phyloP scores from a whole-genome alignment of 2,888 invertebrate genomes.

The Atethmia centrago region DNA sequence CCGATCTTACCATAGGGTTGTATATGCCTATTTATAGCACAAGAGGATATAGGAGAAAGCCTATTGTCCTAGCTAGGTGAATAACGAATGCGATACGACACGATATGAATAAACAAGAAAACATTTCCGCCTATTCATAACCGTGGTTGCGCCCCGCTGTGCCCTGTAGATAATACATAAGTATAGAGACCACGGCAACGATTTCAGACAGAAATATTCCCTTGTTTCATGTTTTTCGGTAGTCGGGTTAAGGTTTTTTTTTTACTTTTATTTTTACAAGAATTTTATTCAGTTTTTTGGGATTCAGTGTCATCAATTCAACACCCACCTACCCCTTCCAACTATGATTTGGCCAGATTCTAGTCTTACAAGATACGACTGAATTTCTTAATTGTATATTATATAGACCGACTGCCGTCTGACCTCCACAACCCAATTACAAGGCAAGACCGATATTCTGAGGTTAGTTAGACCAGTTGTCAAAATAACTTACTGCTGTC shows the following conservation, averaged over 20 bases:
- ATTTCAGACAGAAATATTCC: background rate
- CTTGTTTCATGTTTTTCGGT: background rate
- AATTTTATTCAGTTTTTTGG: background rate
- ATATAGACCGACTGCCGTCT: background rate
- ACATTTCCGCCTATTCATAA: background rate
- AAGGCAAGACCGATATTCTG: background rate
- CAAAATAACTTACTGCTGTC: background rate
- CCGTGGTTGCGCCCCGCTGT: background rate
- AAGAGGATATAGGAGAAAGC: background rate
- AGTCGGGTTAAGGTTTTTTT: background rate
- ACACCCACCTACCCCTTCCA: background rate
- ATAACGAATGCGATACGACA: background rate
- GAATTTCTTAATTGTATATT: constrained; percentile 1
- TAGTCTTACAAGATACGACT: background rate
- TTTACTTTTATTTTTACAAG: background rate
- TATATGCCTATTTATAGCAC: constrained; percentile 4
- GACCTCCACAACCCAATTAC: background rate
- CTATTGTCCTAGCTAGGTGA: background rate
- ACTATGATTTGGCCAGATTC: background rate
- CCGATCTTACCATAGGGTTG: constrained; percentile 10
- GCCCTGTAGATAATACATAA: background rate
- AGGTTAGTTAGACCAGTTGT: constrained; percentile 4
- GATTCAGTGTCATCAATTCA: background rate
- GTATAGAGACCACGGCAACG: background rate
- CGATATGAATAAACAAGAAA: background rate